Conservation (phyloP, 2,888 invertebrate species). For the Siphonodentalium dalli region DNA sequence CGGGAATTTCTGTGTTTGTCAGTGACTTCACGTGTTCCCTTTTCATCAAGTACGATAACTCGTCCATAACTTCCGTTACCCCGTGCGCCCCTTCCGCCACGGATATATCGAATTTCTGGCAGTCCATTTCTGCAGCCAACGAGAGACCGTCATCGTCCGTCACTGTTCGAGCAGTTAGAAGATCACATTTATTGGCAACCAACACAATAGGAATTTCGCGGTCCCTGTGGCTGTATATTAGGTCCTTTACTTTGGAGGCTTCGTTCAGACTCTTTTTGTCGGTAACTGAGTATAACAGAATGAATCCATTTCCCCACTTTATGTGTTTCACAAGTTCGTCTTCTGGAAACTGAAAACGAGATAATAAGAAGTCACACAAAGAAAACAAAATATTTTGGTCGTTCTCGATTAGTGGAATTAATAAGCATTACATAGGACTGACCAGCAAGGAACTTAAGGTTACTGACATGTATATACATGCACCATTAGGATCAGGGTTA, state of each 20-base stretch:
- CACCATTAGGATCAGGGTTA: no score
- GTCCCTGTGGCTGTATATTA: conserved; percentile 34
- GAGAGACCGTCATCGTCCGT: conserved; percentile 45
- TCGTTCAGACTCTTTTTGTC: conserved; percentile 86
- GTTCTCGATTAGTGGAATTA: no score
- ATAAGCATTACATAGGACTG: no score
- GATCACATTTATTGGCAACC: conserved; percentile 56
- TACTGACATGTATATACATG: no score
- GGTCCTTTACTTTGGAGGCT: conserved; percentile 72
- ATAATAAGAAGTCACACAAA: not conserved
- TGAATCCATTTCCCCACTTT: conserved; percentile 89
- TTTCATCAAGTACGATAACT: conserved; percentile 50
- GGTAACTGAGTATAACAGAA: conserved; percentile 88
- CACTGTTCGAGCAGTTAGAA: conserved; percentile 45
- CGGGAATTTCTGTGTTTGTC: conserved; percentile 24
- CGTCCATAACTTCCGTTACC: conserved; percentile 52
- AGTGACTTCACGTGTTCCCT: conserved; percentile 47
- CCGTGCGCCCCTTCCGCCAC: conserved; percentile 53
- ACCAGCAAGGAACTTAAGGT: no score
- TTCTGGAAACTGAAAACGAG: conserved; percentile 32
- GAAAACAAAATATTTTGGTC: no score
- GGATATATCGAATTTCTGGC: conserved; percentile 54
- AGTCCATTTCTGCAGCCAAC: conserved; percentile 43
- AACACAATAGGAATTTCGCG: conserved; percentile 44
- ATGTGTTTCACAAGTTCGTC: conserved; percentile 65